A percentile compares a stretch with the other conserved stretches of the same genome.
Evolutionary conservation across 2,797 vertebrate genomes (phyloP).

Genomic region (Centropyge bicolor): DNA sequence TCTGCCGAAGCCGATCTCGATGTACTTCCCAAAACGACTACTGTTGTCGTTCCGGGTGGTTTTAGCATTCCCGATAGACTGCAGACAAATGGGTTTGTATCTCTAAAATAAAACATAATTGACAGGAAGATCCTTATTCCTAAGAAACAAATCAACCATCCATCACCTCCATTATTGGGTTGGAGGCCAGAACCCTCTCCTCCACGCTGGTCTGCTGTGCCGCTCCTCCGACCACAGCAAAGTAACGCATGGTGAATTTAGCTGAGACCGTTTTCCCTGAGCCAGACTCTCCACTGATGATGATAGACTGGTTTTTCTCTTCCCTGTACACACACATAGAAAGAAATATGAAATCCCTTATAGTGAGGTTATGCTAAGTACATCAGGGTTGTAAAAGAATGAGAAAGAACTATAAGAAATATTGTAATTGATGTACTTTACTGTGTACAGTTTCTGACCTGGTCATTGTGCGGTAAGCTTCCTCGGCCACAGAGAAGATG

Average conservation of each 20-base stretch:
- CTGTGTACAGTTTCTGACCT: constrained; percentile 75
- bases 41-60: constrained; percentile 90
- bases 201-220: constrained; percentile 85
- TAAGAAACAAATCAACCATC: neutral
- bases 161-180: constrained; percentile 88
- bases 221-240: constrained; percentile 86
- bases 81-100: neutral
- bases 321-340: constrained; percentile 73
- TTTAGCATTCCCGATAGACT: constrained; percentile 91
- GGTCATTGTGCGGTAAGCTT: constrained; percentile 87
- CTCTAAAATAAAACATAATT: neutral
- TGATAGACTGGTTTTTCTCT: constrained; percentile 88
- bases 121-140: neutral
- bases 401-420: neutral
- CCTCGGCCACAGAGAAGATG: constrained; percentile 89
- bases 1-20: constrained; percentile 86
- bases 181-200: constrained; percentile 88
- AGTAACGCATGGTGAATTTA: constrained; percentile 88
- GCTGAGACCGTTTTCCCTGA: constrained; percentile 86
- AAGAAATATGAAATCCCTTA: neutral
- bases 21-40: constrained; percentile 90
- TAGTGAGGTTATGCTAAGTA: neutral
- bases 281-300: constrained; percentile 89
- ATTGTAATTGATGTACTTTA: neutral
- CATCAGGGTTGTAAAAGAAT: neutral